A percentile compares a stretch with the other conserved stretches of the same genome.
Evolutionary conservation across 92 coral and sea anemone species (phyloP).

Genomic region (Zoanthus sociatus): DNA sequence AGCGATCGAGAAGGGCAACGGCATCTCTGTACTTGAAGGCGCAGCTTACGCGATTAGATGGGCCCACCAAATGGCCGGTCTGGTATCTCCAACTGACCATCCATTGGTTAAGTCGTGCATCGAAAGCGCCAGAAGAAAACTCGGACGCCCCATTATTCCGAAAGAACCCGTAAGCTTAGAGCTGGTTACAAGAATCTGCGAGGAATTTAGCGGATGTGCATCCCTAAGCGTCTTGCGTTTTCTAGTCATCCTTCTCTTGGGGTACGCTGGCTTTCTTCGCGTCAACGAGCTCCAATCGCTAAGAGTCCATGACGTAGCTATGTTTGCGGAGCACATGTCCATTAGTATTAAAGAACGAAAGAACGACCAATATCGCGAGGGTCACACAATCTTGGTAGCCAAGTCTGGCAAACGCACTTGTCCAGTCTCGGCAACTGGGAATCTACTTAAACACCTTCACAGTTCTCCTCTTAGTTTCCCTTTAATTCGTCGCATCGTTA

Average conservation of each 20-base stretch:
- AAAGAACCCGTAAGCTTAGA: background rate
- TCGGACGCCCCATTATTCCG: background rate
- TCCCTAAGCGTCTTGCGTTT: background rate
- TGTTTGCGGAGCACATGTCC: background rate
- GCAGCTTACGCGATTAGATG: background rate
- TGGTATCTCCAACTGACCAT: background rate
- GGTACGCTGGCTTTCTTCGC: no score
- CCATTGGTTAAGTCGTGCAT: background rate
- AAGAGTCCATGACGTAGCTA: background rate
- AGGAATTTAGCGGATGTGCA: background rate
- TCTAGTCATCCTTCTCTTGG: background rate
- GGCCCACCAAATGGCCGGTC: background rate
- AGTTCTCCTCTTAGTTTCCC: background rate
- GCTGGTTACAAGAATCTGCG: background rate
- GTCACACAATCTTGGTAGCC: background rate
- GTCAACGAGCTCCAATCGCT: background rate
- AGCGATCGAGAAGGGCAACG: background rate
- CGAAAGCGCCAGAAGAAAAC: background rate
- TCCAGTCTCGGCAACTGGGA: background rate
- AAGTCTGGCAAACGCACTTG: background rate
- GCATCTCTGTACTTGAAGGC: background rate
- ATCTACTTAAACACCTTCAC: background rate
- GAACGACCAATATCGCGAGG: background rate
- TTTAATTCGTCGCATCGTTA: background rate
- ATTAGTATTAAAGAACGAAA: background rate